Conservation (phyloP, 1,140 invertebrate genomes). For the Pseudomyrmex gracilis region DNA sequence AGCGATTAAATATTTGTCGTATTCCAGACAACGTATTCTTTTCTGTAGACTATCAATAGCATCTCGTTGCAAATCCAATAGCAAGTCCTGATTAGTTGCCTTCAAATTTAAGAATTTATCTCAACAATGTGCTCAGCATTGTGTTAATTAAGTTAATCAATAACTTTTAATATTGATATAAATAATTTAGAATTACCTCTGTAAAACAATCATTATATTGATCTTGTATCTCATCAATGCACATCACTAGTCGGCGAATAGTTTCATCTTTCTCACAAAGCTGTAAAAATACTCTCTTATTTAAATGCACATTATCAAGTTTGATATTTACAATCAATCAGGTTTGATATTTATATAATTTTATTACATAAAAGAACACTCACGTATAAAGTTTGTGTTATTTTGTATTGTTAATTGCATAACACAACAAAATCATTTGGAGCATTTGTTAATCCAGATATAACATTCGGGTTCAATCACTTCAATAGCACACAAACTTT, state of each 20-base stretch:
- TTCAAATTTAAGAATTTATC: constrained; percentile 62
- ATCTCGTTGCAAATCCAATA: constrained; percentile 80
- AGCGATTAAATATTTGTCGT: constrained; percentile 71
- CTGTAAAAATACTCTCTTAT: constrained; percentile 60
- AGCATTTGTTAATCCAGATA: constrained; percentile 38
- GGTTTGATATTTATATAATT: constrained; percentile 17
- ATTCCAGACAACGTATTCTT: constrained; percentile 75
- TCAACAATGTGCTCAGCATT: constrained; percentile 28
- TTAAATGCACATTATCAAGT: neutral
- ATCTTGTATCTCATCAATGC: constrained; percentile 78
- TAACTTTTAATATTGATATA: constrained; percentile 18
- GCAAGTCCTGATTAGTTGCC: constrained; percentile 79
- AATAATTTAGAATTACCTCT: constrained; percentile 75
- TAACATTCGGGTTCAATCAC: constrained; percentile 15
- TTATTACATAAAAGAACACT: too few species aligned
- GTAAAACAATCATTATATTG: constrained; percentile 82
- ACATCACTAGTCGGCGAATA: constrained; percentile 76
- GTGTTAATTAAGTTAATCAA: constrained; percentile 9
- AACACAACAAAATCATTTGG: constrained; percentile 20
- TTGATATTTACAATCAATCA: constrained; percentile 9
- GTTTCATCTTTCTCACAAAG: constrained; percentile 72
- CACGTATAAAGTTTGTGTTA: constrained; percentile 23
- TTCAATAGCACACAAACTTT: neutral
- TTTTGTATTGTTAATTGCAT: constrained; percentile 43
- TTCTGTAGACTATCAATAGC: constrained; percentile 76